Evolutionary conservation across 2,797 vertebrate genomes (phyloP), one percentile per base, ranked within the genome.

Genomic region (Peromyscus attwateri): DNA sequence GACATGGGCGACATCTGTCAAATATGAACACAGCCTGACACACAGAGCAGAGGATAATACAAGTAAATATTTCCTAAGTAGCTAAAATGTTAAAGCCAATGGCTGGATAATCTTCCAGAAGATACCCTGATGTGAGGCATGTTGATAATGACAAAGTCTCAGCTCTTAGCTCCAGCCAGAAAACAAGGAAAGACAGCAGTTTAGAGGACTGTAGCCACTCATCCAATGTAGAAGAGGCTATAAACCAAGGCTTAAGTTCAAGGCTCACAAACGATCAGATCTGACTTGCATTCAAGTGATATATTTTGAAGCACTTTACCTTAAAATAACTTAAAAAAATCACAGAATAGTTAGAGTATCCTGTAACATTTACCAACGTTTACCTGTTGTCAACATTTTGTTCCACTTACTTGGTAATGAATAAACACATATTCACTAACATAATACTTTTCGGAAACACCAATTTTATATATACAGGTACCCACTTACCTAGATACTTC

Each of bases 301-400:
- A 76, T 43, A 95, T 52, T 77, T 60, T 10, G 6, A 83, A 83
- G 37, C 27, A 62, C 92, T 88, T 70, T 75, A 82, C 55, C 76
- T 91, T 80, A 96, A 92, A 95, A 89, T 87, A 87, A 94, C 82
- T 90, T n/a, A 84, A 79, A 91, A 79, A 79, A 17, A 64, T 87
- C 89, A 94, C 0, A 31, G 10, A 64, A n/a, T 1, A 89, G 19
- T 79, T 97, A 46, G 52, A 57, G 66, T 25, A 87, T 40, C 71
- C 89, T 3, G 66, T 0, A 62, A 94, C 14, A 66, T 64, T 87
- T 91, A 80, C 29, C 4, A 66, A 80, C 34, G 21, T 81, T 95
- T 21, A 82, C 6, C 17, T 60, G 64, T 25, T 87, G 25, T 82
- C 79, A 90, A 75, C 19, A 81, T 81, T 93, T 66, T 73, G 60